These are phyloP conservation scores for Eunapius fragilis DNA, from an alignment of 37 sponge, comb jelly and placozoan species.

Conservation along the genomic window DNA sequence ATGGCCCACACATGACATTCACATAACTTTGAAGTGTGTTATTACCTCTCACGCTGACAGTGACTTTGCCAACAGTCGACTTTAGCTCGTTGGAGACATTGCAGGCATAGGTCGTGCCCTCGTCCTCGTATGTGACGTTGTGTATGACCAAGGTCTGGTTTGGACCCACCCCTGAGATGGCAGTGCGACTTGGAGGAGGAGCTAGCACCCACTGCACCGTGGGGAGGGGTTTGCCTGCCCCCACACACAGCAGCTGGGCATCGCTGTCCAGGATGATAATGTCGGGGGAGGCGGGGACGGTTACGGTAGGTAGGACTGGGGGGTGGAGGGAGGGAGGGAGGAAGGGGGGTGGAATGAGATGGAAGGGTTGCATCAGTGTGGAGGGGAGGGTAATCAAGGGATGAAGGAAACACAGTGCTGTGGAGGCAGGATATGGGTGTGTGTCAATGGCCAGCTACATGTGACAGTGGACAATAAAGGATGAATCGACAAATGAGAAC, in stretches of 20 bases:
- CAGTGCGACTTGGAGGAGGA: too few relatives aligned
- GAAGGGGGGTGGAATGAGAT: too few relatives aligned
- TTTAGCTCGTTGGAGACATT: slow-evolving; percentile 35
- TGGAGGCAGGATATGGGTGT: neutral
- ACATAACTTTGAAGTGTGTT: too few relatives aligned
- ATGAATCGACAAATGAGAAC: too few relatives aligned
- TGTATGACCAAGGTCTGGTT: neutral
- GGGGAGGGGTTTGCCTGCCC: slow-evolving; percentile 36
- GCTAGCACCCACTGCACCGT: slow-evolving; percentile 18
- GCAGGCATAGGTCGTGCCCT: slow-evolving; percentile 31
- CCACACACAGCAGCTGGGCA: slow-evolving; percentile 17
- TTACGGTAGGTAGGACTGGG: slow-evolving; percentile 43
- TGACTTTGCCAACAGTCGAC: neutral
- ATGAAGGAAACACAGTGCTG: neutral
- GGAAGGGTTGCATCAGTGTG: too few relatives aligned
- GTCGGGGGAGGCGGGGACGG: neutral
- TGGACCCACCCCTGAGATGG: neutral
- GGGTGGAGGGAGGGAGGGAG: neutral
- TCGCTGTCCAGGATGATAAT: slow-evolving; percentile 5
- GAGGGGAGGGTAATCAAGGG: neutral
- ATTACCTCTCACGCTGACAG: slow-evolving; percentile 39
- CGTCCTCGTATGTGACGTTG: neutral
- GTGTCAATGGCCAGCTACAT: neutral
- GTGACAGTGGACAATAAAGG: too few relatives aligned
- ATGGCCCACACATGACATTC: too few relatives aligned